A percentile compares a stretch with the other conserved stretches of the same genome.
These are phyloP conservation scores for Ceratina calcarata DNA, from an alignment of 1,140 invertebrate species.

Conservation along the genomic window DNA sequence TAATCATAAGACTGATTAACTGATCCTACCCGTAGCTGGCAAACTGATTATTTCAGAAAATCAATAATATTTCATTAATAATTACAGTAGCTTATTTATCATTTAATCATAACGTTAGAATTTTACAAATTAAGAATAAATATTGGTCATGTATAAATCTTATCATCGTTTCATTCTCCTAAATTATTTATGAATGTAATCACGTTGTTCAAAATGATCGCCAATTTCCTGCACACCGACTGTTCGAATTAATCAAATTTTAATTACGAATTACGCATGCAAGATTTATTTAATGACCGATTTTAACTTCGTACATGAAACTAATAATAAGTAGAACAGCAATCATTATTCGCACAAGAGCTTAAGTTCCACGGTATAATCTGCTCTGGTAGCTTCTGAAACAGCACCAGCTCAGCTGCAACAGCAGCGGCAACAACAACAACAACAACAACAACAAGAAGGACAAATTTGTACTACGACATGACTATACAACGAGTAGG, in stretches of 20 bases:
- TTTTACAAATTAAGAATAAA: too few species aligned
- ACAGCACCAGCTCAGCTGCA: background rate
- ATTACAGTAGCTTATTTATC: too few species aligned
- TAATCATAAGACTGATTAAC: background rate
- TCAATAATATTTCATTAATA: background rate
- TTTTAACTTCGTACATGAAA: background rate
- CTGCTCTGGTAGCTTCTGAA: constrained; percentile 25
- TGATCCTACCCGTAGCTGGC: background rate
- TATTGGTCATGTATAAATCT: too few species aligned
- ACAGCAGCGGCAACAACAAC: constrained; percentile 3
- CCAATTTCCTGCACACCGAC: too few species aligned
- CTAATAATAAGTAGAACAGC: constrained; percentile 9
- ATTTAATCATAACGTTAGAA: too few species aligned
- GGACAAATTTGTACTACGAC: background rate
- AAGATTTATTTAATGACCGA: background rate
- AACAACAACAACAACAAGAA: constrained; percentile 23
- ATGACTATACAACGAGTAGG: constrained; percentile 45
- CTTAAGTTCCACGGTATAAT: constrained; percentile 51
- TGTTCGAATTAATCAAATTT: background rate
- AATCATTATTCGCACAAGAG: constrained; percentile 27
- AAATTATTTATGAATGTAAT: background rate
- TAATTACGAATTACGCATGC: too few species aligned
- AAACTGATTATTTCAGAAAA: too few species aligned
- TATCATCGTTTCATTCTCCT: too few species aligned
- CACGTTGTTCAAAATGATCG: background rate